A percentile compares a stretch with the other conserved stretches of the same genome.
Evolutionary conservation across 2,888 invertebrate genomes (phyloP).

Genomic region (Napeogenes sylphis): DNA sequence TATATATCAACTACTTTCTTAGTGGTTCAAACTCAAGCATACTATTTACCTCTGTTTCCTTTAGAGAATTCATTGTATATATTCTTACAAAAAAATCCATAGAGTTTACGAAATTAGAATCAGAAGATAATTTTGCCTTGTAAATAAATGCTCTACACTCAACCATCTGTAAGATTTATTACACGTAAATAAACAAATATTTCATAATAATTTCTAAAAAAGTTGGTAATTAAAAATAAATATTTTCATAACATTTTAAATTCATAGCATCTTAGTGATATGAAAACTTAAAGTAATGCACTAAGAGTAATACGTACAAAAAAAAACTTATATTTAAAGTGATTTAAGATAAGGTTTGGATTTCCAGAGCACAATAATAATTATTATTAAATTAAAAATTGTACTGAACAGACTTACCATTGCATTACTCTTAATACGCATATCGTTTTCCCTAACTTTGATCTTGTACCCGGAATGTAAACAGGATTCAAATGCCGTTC

Average conservation of each 20-base stretch:
- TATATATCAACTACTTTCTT: not conserved
- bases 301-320: too few species aligned
- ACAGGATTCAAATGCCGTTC: constrained; percentile 40
- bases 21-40: not conserved
- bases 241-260: too few species aligned
- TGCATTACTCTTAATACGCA: constrained; percentile 45
- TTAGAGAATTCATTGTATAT: constrained; percentile 45
- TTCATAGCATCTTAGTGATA: too few species aligned
- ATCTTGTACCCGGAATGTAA: constrained; percentile 50
- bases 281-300: too few species aligned
- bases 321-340: too few species aligned
- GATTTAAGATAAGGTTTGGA: too few species aligned
- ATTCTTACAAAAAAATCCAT: constrained; percentile 69
- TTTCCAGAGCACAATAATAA: too few species aligned
- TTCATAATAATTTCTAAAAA: too few species aligned
- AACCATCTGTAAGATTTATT: constrained; percentile 61
- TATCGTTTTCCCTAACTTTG: constrained; percentile 47
- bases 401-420: constrained; percentile 39
- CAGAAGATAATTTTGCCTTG: constrained; percentile 80
- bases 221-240: too few species aligned
- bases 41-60: constrained; percentile 50
- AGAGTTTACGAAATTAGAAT: constrained; percentile 65
- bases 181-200: too few species aligned
- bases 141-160: constrained; percentile 82
- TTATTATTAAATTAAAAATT: too few species aligned